phyloP scores from a whole-genome alignment of 1,140 invertebrate species.

The Formica exsecta region DNA sequence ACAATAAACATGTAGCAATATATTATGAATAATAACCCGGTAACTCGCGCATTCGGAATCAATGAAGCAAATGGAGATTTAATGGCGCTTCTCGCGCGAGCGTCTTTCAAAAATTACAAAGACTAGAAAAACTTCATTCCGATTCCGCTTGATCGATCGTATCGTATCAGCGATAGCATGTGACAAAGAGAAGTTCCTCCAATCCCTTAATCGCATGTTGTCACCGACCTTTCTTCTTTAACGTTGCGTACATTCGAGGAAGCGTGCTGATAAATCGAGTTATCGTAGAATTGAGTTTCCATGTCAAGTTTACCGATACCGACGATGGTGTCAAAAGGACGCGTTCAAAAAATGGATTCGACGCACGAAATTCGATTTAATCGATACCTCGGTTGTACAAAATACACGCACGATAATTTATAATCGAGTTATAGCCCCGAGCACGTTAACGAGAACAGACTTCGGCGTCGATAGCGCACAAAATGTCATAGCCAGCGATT shows the following conservation, averaged over 20 bases:
- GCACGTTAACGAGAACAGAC: neutral
- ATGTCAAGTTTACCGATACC: conserved; percentile 38
- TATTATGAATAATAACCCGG: too few species aligned
- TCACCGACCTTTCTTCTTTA: conserved; percentile 21
- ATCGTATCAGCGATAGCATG: conserved; percentile 17
- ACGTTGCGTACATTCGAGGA: conserved; percentile 47
- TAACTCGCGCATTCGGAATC: conserved; percentile 53
- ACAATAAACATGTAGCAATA: too few species aligned
- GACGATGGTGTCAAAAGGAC: conserved; percentile 25
- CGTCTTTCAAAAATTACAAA: conserved; percentile 13
- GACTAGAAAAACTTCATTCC: conserved; percentile 16
- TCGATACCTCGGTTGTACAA: conserved; percentile 3
- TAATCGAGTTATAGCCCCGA: neutral
- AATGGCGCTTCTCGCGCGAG: conserved; percentile 15
- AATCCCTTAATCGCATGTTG: conserved; percentile 36
- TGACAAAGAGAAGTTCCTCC: neutral
- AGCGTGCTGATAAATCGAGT: conserved; percentile 48
- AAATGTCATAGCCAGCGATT: neutral
- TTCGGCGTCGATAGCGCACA: neutral
- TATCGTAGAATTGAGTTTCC: conserved; percentile 44
- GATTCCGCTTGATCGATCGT: conserved; percentile 38
- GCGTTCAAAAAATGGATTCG: neutral
- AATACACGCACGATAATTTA: conserved; percentile 20
- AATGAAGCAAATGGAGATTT: conserved; percentile 67
- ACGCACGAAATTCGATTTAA: conserved; percentile 14